A percentile compares a stretch with the other conserved stretches of the same genome.
phyloP scores from a whole-genome alignment of 2,888 invertebrate genomes.

The Aphodius granarius region DNA sequence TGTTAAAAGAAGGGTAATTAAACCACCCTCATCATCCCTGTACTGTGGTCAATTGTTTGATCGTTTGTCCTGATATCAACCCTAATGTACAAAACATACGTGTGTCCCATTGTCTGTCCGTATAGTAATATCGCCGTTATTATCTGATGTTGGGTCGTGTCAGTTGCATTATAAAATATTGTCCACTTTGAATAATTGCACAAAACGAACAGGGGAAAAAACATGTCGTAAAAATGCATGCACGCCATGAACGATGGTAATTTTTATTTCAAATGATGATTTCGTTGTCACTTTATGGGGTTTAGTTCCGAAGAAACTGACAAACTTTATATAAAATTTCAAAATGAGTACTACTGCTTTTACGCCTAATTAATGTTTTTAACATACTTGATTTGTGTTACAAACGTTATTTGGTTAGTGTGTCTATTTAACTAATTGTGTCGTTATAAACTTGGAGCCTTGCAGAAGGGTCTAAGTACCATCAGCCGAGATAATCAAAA shows the following conservation, averaged over 20 bases:
- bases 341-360: too few species aligned
- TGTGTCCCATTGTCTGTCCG: background rate
- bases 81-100: background rate
- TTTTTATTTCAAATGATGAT: background rate
- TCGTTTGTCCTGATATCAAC: background rate
- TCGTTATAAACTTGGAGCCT: too few species aligned
- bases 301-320: too few species aligned
- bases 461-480: too few species aligned
- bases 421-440: too few species aligned
- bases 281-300: too few species aligned
- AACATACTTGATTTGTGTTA: too few species aligned
- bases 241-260: background rate
- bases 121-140: background rate
- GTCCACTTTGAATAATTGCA: background rate
- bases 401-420: too few species aligned
- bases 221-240: background rate
- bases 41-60: background rate
- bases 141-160: background rate
- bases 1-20: background rate
- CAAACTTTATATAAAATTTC: too few species aligned
- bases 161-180: background rate
- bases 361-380: too few species aligned
- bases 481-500: too few species aligned
- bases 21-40: background rate
- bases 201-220: background rate